These are phyloP conservation scores for Amphiprion ocellaris DNA, from an alignment of 2,113 vertebrate genomes.

Conservation along the genomic window DNA sequence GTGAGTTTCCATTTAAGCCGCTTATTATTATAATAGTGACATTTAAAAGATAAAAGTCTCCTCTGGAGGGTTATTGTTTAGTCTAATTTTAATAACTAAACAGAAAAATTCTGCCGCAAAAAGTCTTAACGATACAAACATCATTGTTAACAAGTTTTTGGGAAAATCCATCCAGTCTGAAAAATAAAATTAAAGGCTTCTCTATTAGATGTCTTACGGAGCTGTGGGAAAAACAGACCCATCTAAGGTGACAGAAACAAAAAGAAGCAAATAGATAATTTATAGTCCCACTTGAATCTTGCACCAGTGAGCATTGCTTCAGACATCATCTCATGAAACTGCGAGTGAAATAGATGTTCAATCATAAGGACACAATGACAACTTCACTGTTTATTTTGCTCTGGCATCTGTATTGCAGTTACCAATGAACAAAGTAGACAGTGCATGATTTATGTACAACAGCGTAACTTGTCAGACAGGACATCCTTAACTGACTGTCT, in stretches of 20 bases:
- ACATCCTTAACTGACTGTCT: neutral
- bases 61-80: neutral
- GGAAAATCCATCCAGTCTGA: too few relatives aligned
- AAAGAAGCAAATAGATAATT: too few relatives aligned
- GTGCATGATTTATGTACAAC: neutral
- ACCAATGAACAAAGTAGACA: neutral
- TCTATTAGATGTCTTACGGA: too few relatives aligned
- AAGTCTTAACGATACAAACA: too few relatives aligned
- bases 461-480: neutral
- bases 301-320: neutral
- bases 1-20: constrained; percentile 77
- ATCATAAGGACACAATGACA: too few relatives aligned
- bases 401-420: neutral
- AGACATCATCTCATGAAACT: too few relatives aligned
- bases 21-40: neutral
- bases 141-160: too few relatives aligned
- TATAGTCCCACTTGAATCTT: too few relatives aligned
- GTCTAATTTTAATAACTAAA: neutral
- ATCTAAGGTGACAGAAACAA: too few relatives aligned
- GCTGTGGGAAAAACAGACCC: too few relatives aligned
- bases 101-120: too few relatives aligned
- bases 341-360: too few relatives aligned
- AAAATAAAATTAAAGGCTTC: neutral
- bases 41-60: neutral
- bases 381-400: neutral